phyloP scores from a whole-genome alignment of 1,140 invertebrate genomes.

The Tetraneura akinire region DNA sequence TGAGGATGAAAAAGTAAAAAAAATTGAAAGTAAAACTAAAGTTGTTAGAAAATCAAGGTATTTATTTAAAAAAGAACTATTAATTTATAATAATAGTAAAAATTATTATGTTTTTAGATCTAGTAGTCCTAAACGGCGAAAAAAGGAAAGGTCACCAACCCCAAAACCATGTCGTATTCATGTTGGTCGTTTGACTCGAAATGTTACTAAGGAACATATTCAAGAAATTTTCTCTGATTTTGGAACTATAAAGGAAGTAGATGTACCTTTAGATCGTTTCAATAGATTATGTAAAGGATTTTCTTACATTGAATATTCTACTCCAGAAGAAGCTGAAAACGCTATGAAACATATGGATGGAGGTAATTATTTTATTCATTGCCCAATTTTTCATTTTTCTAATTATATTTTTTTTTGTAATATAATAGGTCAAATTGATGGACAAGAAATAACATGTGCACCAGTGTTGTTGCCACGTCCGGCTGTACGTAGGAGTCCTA shows the following conservation, averaged over 20 bases:
- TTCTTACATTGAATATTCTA: slow-evolving; percentile 94
- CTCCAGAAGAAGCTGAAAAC: slow-evolving; percentile 92
- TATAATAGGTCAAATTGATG: slow-evolving; percentile 74
- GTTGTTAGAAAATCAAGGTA: slow-evolving; percentile 60
- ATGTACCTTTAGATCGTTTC: slow-evolving; percentile 83
- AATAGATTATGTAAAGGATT: slow-evolving; percentile 87
- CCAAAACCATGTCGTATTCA: slow-evolving; percentile 89
- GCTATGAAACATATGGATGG: slow-evolving; percentile 99
- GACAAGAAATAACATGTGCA: slow-evolving; percentile 91
- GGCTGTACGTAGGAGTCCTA: slow-evolving; percentile 63
- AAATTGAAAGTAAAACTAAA: slow-evolving; percentile 60
- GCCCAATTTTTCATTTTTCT: not conserved
- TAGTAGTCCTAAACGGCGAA: slow-evolving; percentile 63
- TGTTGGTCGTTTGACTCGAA: slow-evolving; percentile 86
- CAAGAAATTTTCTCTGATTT: slow-evolving; percentile 93
- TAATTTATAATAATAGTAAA: not conserved
- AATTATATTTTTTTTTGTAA: not conserved
- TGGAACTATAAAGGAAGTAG: slow-evolving; percentile 85
- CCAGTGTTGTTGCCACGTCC: slow-evolving; percentile 79
- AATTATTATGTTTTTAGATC: slow-evolving; percentile 59
- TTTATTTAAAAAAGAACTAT: not conserved
- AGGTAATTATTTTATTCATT: slow-evolving; percentile 61
- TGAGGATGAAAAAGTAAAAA: slow-evolving; percentile 61
- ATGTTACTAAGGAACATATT: slow-evolving; percentile 91
- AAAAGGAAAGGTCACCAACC: slow-evolving; percentile 78